A percentile compares a stretch with the other conserved stretches of the same genome.
These are phyloP conservation scores for Rhingia rostrata DNA, from an alignment of 2,888 invertebrate genomes.

Conservation along the genomic window DNA sequence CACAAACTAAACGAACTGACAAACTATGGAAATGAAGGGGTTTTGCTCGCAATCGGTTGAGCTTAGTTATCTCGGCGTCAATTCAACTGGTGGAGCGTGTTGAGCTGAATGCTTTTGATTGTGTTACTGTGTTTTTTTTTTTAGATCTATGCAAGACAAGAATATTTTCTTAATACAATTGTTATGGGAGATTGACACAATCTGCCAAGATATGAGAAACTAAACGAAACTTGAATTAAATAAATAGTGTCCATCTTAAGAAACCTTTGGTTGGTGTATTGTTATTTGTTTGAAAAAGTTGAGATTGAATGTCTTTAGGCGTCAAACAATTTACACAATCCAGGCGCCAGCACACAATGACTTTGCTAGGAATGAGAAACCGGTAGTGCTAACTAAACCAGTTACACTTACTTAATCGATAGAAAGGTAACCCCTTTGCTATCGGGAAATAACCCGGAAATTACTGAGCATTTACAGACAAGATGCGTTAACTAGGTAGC, in stretches of 20 bases:
- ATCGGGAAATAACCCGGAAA: too few species aligned
- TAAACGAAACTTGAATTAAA: not conserved
- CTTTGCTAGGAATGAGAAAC: too few species aligned
- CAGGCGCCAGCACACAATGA: too few species aligned
- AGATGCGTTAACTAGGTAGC: too few species aligned
- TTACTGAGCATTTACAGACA: too few species aligned
- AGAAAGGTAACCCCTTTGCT: too few species aligned
- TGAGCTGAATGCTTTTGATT: conserved; percentile 24
- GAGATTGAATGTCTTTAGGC: not conserved
- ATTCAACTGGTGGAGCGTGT: conserved; percentile 10
- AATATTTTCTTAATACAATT: conserved; percentile 32
- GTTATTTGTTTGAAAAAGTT: not conserved
- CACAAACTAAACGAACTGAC: conserved; percentile 10
- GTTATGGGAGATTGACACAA: conserved; percentile 17
- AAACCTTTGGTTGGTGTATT: not conserved
- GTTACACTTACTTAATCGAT: too few species aligned
- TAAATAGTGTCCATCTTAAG: conserved; percentile 23
- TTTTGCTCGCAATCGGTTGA: not conserved
- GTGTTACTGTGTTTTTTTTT: conserved; percentile 9
- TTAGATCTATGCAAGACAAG: conserved; percentile 13
- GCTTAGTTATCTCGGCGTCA: not conserved
- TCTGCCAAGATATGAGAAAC: conserved; percentile 39
- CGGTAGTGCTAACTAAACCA: too few species aligned
- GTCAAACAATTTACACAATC: too few species aligned
- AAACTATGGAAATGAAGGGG: not conserved